Evolutionary conservation across 2,797 vertebrate genomes (phyloP), one percentile per base, ranked within the genome.

Genomic region (Lutjanus campechanus): DNA sequence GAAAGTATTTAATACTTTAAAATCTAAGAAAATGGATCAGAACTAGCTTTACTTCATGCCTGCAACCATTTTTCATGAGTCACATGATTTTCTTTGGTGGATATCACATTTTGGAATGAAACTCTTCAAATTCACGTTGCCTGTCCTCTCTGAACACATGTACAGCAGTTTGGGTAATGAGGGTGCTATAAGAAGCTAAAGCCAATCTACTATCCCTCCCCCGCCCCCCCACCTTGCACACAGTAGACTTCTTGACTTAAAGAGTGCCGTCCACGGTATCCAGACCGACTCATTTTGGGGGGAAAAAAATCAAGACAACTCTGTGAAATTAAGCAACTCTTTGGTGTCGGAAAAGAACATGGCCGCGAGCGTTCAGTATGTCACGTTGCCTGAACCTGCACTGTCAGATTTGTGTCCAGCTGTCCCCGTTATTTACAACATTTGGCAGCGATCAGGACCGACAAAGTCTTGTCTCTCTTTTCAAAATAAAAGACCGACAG

Each of bases 341-440:
- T 95, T 95, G 94, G 94, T 91, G 94, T 95, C 83, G 61, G 76
- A 90, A 91, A 94, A 91, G 58, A 94, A 94, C 86, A 93, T 84
- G 92, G 92, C 89, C 53, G 70, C 78, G 55, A 89, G 83, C 79
- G 44, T 66, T 82, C 63, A 68, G 70, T 89, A 83, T 75, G 85
- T 83, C 81, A 85, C 86, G 55, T 66, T 75, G 76, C 84, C 86
- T 79, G 80, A 90, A 77, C 85, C 89, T 92, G 93, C 96, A 95
- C 95, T 95, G 95, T 97, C 95, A 96, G 95, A 96, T 96, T 96
- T 95, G 96, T 95, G 96, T 95, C 91, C 91, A 94, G 93, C 90
- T 93, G 91, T 94, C 85, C 50, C 49, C 44, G 25, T 74, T 95
- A 95, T 96, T 95, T 96, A 96, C 94, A 96, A 87, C 85, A 92